Conservation (phyloP, 2,888 invertebrate species). For the Drosophila pegasa region DNA sequence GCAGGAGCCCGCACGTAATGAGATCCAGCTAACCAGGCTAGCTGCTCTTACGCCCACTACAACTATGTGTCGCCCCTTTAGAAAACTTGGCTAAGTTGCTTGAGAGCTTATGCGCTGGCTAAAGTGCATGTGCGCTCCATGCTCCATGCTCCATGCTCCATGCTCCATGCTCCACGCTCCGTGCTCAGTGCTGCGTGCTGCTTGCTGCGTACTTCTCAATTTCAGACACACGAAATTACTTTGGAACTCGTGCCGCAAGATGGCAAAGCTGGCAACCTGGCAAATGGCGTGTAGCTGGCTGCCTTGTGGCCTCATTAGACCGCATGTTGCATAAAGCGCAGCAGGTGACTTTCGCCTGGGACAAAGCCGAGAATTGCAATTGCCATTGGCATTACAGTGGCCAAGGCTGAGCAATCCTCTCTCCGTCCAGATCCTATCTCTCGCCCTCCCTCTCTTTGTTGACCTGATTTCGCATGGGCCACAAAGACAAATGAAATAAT, state of each 20-base stretch:
- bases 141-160: background rate
- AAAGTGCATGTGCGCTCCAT: slow-evolving; percentile 40
- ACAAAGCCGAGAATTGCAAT: slow-evolving; percentile 11
- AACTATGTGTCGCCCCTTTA: background rate
- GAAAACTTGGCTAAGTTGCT: slow-evolving; percentile 25
- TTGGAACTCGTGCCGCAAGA: slow-evolving; percentile 58
- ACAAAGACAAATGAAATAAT: slow-evolving; percentile 2
- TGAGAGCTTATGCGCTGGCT: slow-evolving; percentile 17
- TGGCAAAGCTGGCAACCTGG: slow-evolving; percentile 17
- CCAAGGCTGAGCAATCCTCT: slow-evolving; percentile 4
- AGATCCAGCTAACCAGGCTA: slow-evolving; percentile 24
- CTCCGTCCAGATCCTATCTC: background rate
- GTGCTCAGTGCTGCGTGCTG: background rate
- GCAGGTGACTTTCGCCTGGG: slow-evolving; percentile 38
- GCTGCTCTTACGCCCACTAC: slow-evolving; percentile 22
- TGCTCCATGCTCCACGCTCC: background rate
- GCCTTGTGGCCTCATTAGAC: slow-evolving; percentile 60
- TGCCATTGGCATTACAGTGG: slow-evolving; percentile 21
- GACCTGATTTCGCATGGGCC: slow-evolving; percentile 10
- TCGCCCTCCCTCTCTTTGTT: background rate
- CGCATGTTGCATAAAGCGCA: slow-evolving; percentile 31
- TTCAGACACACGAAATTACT: slow-evolving; percentile 54
- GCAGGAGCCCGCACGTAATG: slow-evolving; percentile 23
- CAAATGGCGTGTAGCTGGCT: slow-evolving; percentile 22
- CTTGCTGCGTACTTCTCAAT: slow-evolving; percentile 35